Conservation (phyloP, 2,113 vertebrate species). For the Furnarius figulus region DNA sequence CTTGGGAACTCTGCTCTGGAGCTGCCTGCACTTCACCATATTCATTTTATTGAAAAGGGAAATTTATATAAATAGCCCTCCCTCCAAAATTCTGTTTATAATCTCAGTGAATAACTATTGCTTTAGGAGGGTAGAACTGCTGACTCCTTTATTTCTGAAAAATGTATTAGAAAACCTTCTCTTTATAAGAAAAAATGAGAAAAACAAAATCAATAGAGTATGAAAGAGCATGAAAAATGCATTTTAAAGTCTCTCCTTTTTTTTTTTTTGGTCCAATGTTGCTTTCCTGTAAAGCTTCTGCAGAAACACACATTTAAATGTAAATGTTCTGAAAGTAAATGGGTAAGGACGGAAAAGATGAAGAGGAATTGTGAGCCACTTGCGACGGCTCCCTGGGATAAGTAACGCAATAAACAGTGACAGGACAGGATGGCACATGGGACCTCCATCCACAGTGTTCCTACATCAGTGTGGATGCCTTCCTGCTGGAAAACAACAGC, state of each 20-base stretch:
- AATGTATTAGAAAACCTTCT: constrained; percentile 62
- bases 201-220: constrained; percentile 76
- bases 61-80: constrained; percentile 51
- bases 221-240: constrained; percentile 78
- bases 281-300: constrained; percentile 67
- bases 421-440: not conserved
- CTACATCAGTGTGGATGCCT: accelerated
- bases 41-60: not conserved
- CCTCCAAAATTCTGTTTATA: constrained; percentile 51
- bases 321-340: constrained; percentile 62
- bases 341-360: not conserved
- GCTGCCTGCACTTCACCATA: not conserved
- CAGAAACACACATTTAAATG: constrained; percentile 67
- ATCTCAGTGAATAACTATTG: constrained; percentile 47
- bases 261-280: not conserved
- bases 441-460: not conserved
- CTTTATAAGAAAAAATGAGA: constrained; percentile 73
- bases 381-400: not conserved
- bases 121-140: constrained; percentile 58
- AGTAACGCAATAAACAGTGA: not conserved
- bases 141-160: constrained; percentile 49
- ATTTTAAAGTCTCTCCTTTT: constrained; percentile 56
- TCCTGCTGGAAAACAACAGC: not conserved
- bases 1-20: not conserved
- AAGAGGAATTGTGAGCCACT: not conserved